phyloP scores from a whole-genome alignment of 2,888 invertebrate genomes.

The Orthosia gothica region DNA sequence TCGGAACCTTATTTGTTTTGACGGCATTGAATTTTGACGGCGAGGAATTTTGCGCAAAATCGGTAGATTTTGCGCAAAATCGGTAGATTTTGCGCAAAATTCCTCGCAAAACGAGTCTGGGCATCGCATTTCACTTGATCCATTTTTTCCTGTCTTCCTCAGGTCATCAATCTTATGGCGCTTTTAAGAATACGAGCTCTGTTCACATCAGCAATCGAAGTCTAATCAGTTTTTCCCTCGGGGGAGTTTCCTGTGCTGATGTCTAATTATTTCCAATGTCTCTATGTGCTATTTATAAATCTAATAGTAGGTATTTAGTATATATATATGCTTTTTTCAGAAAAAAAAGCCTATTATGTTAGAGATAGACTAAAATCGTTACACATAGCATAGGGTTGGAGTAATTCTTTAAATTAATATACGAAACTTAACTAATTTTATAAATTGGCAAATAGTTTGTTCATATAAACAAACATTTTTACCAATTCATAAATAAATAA shows the following conservation, averaged over 20 bases:
- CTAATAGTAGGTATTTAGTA: no score
- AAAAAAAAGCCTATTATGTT: no score
- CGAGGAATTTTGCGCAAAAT: slow-evolving; percentile 16
- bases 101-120: slow-evolving; percentile 4
- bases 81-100: slow-evolving; percentile 16
- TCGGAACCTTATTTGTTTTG: neutral
- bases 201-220: slow-evolving; percentile 57
- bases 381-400: no score
- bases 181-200: slow-evolving; percentile 52
- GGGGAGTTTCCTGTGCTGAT: slow-evolving; percentile 28
- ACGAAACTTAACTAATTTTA: no score
- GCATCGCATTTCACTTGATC: slow-evolving; percentile 52
- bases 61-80: slow-evolving; percentile 16
- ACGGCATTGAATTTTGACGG: no score
- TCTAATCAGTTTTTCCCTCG: slow-evolving; percentile 47
- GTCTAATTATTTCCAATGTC: slow-evolving; percentile 33
- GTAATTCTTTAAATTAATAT: no score
- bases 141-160: slow-evolving; percentile 37
- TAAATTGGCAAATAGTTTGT: no score
- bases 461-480: no score
- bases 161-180: slow-evolving; percentile 57
- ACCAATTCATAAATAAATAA: neutral
- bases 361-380: no score
- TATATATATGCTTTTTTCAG: no score
- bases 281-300: neutral